Conservation (phyloP, 2,113 vertebrate genomes). For the Parus major region DNA sequence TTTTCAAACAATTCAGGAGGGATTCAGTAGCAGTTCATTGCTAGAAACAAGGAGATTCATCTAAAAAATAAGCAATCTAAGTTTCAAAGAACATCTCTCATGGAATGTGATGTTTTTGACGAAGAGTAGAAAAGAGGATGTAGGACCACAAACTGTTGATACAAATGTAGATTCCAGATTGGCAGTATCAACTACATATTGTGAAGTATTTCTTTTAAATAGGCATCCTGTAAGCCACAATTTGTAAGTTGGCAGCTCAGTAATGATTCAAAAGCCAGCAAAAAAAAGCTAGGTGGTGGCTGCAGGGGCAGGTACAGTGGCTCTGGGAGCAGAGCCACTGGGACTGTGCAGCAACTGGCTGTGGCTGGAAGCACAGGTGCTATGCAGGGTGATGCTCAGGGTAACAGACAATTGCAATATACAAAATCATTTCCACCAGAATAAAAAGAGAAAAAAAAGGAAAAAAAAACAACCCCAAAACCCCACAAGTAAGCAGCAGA, state of each 20-base stretch:
- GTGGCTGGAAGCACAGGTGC: not conserved
- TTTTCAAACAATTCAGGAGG: not conserved
- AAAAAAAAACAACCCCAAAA: not conserved
- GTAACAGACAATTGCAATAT: not conserved
- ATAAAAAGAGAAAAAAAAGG: not conserved
- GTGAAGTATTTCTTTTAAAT: not conserved
- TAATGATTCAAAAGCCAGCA: not conserved
- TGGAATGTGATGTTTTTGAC: not conserved
- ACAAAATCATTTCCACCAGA: not conserved
- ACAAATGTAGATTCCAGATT: not conserved
- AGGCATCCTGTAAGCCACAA: not conserved
- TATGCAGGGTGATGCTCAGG: not conserved
- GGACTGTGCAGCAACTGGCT: not conserved
- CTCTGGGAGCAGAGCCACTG: not conserved
- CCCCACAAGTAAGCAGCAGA: not conserved
- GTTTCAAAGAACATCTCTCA: not conserved
- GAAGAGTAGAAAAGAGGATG: not conserved
- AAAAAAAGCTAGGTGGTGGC: not conserved
- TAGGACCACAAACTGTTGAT: not conserved
- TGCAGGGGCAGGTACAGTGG: not conserved
- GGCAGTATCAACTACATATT: not conserved
- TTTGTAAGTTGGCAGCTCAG: not conserved
- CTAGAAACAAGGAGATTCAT: not conserved
- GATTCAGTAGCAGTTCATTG: not conserved
- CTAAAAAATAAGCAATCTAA: not conserved